Evolutionary conservation across 2,888 invertebrate species (phyloP), one percentile per base, ranked within the genome.

Genomic region (Pyrocoelia pectoralis): DNA sequence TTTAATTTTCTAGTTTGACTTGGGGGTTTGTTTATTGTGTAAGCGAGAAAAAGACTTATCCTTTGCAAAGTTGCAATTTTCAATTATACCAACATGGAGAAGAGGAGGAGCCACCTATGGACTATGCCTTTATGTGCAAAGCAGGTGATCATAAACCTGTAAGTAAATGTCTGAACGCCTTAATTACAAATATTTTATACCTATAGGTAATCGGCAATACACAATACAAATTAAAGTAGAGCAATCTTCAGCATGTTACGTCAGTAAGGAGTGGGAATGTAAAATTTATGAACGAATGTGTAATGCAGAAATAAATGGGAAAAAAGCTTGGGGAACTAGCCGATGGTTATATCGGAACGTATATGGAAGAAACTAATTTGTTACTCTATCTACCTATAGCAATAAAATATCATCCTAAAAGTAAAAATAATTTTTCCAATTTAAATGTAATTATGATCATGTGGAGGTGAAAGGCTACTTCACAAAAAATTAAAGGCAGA

Each of bases 61-160:
- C 81, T 5, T 70, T 86, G 1, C 80, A 83, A 56, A 78, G 74
- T 33, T 83, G 85, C 61, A 85, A 87, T 72, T 83, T 88, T 54
- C 78, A 84, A 48, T 77, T 89, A 15, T 86, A 87, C 73, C 84
- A 87, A 67, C 86, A 87, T 71, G 89, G 88, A 4, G 89, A 89
- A 78, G 79, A 82, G 63, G 85, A 86, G 51, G 75, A 76, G 2
- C 81, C 87, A 49, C 88, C 89, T 0, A 80, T 77, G 46, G 87
- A 89, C 74, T 89, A 89, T 72, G 88, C 84, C 33, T 89, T 89
- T 72, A 80, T 80, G 38, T 86, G 88, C 68, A 77, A 74, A 77
- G 86, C 87, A 73, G 87, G 88, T 87, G 81, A 17, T 18, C n/a
- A 12, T 3, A n/a, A 6, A 40, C 13, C 13, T 12, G n/a, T 4